phyloP scores from a whole-genome alignment of 2,797 vertebrate genomes.

The Oreochromis grahami region DNA sequence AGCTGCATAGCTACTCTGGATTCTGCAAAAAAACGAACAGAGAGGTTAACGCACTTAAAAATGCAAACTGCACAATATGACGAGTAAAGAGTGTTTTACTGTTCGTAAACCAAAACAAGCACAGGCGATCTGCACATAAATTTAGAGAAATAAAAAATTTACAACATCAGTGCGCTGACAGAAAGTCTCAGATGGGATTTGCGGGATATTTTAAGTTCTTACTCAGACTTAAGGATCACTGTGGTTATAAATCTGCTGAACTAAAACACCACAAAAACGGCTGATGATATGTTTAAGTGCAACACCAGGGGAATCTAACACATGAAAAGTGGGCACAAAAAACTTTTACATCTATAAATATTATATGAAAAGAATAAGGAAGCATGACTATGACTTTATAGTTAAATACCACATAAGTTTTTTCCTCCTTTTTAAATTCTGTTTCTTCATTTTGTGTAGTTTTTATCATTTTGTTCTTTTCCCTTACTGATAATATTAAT shows the following conservation, averaged over 20 bases:
- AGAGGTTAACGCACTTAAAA: background rate
- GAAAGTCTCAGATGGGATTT: slow-evolving; percentile 1
- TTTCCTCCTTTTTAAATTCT: background rate
- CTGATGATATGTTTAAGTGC: background rate
- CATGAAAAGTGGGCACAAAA: background rate
- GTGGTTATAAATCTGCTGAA: slow-evolving; percentile 4
- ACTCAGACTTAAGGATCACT: slow-evolving; percentile 28
- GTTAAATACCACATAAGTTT: background rate
- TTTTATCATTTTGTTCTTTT: background rate
- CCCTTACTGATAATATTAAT: background rate
- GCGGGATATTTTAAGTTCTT: slow-evolving; percentile 15
- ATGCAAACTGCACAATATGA: background rate
- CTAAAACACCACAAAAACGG: background rate
- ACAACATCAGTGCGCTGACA: background rate
- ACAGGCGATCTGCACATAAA: background rate
- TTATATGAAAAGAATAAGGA: background rate
- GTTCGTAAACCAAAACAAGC: background rate
- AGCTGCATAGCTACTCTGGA: slow-evolving; percentile 93
- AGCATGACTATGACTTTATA: background rate
- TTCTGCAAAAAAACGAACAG: slow-evolving; percentile 74
- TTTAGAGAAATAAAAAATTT: background rate
- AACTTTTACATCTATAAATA: background rate
- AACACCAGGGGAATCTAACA: background rate
- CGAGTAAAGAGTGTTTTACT: background rate
- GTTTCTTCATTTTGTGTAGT: background rate